These are phyloP conservation scores for Sesia bembeciformis DNA, from an alignment of 2,888 invertebrate species.

Conservation along the genomic window DNA sequence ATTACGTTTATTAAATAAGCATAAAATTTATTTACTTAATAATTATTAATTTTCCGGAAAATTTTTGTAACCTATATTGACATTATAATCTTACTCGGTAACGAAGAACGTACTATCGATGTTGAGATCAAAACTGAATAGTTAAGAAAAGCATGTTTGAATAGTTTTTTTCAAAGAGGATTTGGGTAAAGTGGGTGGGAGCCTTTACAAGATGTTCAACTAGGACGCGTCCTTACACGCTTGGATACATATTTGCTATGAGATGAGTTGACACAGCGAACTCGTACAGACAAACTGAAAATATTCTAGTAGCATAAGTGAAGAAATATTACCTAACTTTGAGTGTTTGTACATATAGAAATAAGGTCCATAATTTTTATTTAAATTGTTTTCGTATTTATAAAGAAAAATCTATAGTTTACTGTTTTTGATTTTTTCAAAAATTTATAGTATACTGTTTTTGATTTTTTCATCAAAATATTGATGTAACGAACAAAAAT, in stretches of 20 bases:
- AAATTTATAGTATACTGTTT: too few relatives aligned
- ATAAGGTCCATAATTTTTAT: neutral
- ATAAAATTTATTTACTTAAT: too few relatives aligned
- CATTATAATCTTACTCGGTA: neutral
- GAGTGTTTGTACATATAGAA: too few relatives aligned
- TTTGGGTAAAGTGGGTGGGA: constrained; percentile 37
- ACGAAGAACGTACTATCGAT: neutral
- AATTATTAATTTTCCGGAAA: too few relatives aligned
- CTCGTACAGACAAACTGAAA: constrained; percentile 20
- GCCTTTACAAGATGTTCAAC: constrained; percentile 35
- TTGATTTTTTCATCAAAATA: too few relatives aligned
- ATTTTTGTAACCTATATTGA: neutral
- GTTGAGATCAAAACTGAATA: constrained; percentile 13
- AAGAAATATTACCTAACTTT: neutral
- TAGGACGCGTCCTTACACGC: constrained; percentile 38
- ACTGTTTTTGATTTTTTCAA: too few relatives aligned
- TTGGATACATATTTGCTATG: constrained; percentile 43
- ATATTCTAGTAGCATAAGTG: constrained; percentile 8
- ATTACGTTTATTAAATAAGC: too few relatives aligned
- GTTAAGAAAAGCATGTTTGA: constrained; percentile 22
- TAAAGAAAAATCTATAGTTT: too few relatives aligned
- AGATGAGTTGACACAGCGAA: constrained; percentile 50
- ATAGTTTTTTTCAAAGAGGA: constrained; percentile 32
- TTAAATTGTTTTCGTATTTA: neutral
- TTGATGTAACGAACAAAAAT: too few relatives aligned